phyloP scores from a whole-genome alignment of 2,888 invertebrate species.

The Euzophera pinguis region DNA sequence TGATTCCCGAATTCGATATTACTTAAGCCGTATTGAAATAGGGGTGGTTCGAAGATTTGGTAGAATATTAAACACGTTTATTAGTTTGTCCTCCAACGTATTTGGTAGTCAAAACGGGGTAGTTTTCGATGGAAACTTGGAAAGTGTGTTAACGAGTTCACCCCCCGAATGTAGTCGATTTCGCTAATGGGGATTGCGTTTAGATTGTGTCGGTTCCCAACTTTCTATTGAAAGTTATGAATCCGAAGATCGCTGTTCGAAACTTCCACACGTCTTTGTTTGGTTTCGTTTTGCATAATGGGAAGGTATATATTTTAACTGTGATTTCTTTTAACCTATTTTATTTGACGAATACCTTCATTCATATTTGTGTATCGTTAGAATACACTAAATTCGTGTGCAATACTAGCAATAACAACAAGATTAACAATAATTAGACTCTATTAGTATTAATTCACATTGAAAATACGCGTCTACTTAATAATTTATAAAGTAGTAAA shows the following conservation, averaged over 20 bases:
- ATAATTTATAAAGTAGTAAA: too few species aligned
- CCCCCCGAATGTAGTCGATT: constrained; percentile 56
- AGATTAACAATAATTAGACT: too few species aligned
- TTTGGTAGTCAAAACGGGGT: constrained; percentile 72
- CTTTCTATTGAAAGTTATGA: constrained; percentile 23
- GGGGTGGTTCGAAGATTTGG: constrained; percentile 58
- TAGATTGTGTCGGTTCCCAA: constrained; percentile 48
- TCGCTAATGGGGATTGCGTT: constrained; percentile 64
- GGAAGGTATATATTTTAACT: constrained; percentile 7
- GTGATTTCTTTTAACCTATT: background rate
- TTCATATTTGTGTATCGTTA: too few species aligned
- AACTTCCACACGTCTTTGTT: constrained; percentile 1
- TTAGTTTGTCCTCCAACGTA: constrained; percentile 74
- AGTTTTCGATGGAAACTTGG: constrained; percentile 68
- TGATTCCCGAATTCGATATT: constrained; percentile 52
- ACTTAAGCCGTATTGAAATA: constrained; percentile 73
- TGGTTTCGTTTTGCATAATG: constrained; percentile 2
- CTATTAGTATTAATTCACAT: too few species aligned
- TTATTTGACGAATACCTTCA: background rate
- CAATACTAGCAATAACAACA: too few species aligned
- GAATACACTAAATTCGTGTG: too few species aligned
- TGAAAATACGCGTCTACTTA: too few species aligned
- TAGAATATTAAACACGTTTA: constrained; percentile 78
- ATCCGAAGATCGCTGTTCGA: constrained; percentile 8
- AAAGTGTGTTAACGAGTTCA: constrained; percentile 74